Percentiles rank a stretch among this genome's conserved stretches.
These are phyloP conservation scores for Acanthiza pusilla DNA, from an alignment of 2,797 vertebrate genomes.

Conservation along the genomic window DNA sequence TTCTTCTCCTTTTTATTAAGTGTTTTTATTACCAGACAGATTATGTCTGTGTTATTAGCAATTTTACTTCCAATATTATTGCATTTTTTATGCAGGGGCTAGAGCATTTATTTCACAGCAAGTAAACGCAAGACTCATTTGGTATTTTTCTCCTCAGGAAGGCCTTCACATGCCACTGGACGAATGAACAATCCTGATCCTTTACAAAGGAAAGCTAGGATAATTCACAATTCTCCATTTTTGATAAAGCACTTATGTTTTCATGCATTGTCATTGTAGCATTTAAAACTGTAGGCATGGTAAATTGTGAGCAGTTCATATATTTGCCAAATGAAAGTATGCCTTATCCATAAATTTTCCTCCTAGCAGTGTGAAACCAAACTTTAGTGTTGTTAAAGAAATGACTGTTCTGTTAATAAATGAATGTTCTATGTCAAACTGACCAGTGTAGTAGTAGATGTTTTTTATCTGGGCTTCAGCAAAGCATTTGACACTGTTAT, in stretches of 20 bases:
- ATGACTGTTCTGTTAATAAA: background rate
- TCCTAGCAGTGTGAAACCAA: constrained; percentile 1
- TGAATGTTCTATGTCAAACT: background rate
- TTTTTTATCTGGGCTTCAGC: background rate
- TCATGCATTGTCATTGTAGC: background rate
- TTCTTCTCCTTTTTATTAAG: background rate
- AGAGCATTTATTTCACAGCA: background rate
- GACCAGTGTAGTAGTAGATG: background rate
- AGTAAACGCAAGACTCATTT: background rate
- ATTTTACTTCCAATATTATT: background rate
- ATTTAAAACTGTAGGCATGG: constrained; percentile 21
- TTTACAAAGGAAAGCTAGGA: background rate
- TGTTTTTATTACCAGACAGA: background rate
- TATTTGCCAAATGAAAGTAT: constrained; percentile 10
- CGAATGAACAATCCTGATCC: background rate
- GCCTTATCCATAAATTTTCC: background rate
- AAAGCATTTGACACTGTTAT: background rate
- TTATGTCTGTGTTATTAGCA: background rate
- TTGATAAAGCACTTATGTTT: background rate
- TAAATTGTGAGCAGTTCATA: background rate
- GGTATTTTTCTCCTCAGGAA: background rate
- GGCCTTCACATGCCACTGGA: background rate
- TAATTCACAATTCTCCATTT: background rate
- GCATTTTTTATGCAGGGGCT: background rate
- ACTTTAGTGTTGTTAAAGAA: constrained; percentile 24